Conservation (phyloP, 1,140 invertebrate genomes). For the Ruditapes philippinarum region DNA sequence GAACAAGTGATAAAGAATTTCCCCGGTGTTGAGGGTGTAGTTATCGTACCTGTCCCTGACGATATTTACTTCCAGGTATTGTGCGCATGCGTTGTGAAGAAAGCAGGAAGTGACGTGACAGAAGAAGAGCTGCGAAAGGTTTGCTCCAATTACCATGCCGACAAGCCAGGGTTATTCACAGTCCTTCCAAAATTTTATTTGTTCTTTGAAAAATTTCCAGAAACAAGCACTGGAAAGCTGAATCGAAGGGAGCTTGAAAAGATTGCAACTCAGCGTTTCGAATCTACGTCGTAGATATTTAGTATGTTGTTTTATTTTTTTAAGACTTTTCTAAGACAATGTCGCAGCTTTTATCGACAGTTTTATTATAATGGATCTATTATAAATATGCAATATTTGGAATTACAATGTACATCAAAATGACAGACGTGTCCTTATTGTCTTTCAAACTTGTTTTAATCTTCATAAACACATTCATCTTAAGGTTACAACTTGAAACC, state of each 20-base stretch:
- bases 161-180: slow-evolving; percentile 41
- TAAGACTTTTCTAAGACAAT: no score
- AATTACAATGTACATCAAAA: no score
- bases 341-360: no score
- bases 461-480: no score
- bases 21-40: slow-evolving; percentile 9
- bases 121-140: neutral
- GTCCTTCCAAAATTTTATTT: slow-evolving; percentile 41
- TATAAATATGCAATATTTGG: no score
- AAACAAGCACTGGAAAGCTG: slow-evolving; percentile 10
- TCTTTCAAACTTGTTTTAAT: no score
- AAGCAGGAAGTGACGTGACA: neutral
- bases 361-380: no score
- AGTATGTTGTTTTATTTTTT: no score
- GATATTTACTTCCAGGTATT: slow-evolving; percentile 13
- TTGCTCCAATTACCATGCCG: neutral
- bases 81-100: slow-evolving; percentile 45
- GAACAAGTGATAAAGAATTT: slow-evolving; percentile 14
- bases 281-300: neutral
- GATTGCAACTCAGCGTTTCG: neutral
- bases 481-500: no score
- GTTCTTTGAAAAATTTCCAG: slow-evolving; percentile 35
- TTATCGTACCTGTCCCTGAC: slow-evolving; percentile 57
- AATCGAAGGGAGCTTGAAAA: neutral
- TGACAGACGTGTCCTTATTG: no score